phyloP scores from a whole-genome alignment of 2,113 vertebrate species.

The Suncus etruscus region DNA sequence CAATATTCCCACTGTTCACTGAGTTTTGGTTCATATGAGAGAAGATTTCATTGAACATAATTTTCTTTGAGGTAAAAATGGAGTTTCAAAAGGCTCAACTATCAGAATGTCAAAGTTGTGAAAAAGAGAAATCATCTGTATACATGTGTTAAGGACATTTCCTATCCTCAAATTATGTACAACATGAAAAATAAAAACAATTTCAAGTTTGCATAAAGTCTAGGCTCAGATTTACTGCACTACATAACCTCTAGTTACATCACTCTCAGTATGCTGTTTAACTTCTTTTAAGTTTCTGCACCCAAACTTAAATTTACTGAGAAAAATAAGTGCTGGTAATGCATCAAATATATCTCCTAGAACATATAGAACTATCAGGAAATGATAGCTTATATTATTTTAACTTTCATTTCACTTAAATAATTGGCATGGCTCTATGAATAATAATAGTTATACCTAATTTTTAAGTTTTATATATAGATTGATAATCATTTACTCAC shows the following conservation, averaged over 20 bases:
- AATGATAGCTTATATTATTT: neutral
- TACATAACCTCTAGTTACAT: neutral
- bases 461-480: slow-evolving; percentile 5
- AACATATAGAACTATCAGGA: neutral
- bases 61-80: neutral
- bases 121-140: no score
- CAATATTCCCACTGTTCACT: neutral
- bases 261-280: neutral
- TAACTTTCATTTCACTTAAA: neutral
- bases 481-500: slow-evolving; percentile 10
- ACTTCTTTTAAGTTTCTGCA: neutral
- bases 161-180: no score
- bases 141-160: no score
- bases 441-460: neutral
- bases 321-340: neutral
- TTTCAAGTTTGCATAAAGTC: neutral
- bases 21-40: neutral
- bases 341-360: neutral
- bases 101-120: neutral
- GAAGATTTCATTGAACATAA: neutral
- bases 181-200: neutral
- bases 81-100: neutral
- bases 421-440: slow-evolving; percentile 3
- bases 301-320: neutral
- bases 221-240: neutral